Percentiles rank a stretch among this genome's conserved stretches.
These are phyloP conservation scores for Xylota sylvarum DNA, from an alignment of 2,888 invertebrate species.

Conservation along the genomic window DNA sequence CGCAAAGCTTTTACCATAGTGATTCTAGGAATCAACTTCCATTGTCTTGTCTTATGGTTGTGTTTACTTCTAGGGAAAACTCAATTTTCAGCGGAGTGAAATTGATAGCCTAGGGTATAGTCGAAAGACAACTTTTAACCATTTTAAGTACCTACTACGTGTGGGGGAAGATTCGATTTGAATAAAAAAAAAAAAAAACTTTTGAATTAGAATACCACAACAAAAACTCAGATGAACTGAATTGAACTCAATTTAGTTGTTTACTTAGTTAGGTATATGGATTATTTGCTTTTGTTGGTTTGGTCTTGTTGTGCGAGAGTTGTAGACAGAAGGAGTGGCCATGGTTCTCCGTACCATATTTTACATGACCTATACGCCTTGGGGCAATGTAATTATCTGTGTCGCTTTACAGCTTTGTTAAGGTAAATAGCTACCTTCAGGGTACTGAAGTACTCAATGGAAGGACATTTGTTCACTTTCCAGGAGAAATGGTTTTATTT, in stretches of 20 bases:
- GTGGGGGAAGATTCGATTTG: neutral
- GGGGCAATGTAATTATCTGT: slow-evolving; percentile 41
- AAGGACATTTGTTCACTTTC: slow-evolving; percentile 3
- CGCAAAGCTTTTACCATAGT: neutral
- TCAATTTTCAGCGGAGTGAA: slow-evolving; percentile 21
- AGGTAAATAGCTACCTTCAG: slow-evolving; percentile 44
- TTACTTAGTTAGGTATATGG: slow-evolving; percentile 60
- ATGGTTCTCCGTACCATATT: slow-evolving; percentile 1
- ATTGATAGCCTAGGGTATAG: slow-evolving; percentile 10
- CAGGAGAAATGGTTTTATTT: too few relatives aligned
- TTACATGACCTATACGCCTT: slow-evolving; percentile 54
- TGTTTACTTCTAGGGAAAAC: slow-evolving; percentile 10
- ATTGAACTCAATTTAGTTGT: slow-evolving; percentile 64
- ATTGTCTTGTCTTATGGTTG: neutral
- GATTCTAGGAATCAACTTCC: neutral
- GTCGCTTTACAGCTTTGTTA: slow-evolving; percentile 31
- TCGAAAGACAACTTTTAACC: neutral
- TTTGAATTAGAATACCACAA: neutral
- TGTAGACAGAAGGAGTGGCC: slow-evolving; percentile 42
- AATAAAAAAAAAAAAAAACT: neutral
- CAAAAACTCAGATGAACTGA: slow-evolving; percentile 32
- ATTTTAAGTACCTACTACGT: too few relatives aligned
- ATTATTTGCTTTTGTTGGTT: slow-evolving; percentile 37
- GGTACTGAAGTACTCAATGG: slow-evolving; percentile 32
- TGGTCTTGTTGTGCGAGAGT: slow-evolving; percentile 10